Base-by-base conservation (phyloP, 1,140 invertebrate species). In the Cyrtorhinus lividipennis region DNA sequence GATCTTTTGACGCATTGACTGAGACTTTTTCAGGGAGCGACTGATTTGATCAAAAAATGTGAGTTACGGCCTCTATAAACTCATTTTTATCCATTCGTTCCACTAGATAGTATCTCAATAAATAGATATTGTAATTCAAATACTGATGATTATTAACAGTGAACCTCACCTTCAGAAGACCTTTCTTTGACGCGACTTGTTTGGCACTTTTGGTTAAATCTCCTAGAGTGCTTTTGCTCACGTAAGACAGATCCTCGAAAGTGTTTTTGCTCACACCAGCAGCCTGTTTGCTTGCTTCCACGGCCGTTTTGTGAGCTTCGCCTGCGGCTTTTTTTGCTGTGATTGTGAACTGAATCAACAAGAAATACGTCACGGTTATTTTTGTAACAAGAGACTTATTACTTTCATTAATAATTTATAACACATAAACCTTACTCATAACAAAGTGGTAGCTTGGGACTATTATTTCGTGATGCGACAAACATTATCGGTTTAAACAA, bases 171-270 rank as follows among this genome's bases (percentile, higher is more conserved):
- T 90, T 88, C 13, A 91, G 73, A 38, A 92, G 76, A 58, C 88
- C 88, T 73, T 92, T 92, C 69, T 91, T 92, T 1, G 84, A 77
- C 13, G 87, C 89, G 13, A 79, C 88, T 76, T 92, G 88, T 69
- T 90, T 90, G 2, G 90, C 90, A 70, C 86, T 89, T 73, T 93
- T 94, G 0, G 90, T 93, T n/a, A 92, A 75, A 73, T 92, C 90
- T 10, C 87, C 89, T 38, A 92, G 75, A 1, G 88, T 91, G 24
- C 84, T 89, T 71, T 89, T 90, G 1, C 89, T 83, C 2, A 91
- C 88, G 70, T 90, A 90, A 0, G 88, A 89, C 12, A 92, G 76
- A 73, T 92, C 90, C 68, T 92, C 90, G 0, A 92, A 75, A 0
- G 89, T 91, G 68, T 89, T 90, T 72, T 90, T 91, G 69, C 88